Evolutionary conservation across 2,797 vertebrate genomes (phyloP).

Genomic region (Dendrocincla fuliginosa): DNA sequence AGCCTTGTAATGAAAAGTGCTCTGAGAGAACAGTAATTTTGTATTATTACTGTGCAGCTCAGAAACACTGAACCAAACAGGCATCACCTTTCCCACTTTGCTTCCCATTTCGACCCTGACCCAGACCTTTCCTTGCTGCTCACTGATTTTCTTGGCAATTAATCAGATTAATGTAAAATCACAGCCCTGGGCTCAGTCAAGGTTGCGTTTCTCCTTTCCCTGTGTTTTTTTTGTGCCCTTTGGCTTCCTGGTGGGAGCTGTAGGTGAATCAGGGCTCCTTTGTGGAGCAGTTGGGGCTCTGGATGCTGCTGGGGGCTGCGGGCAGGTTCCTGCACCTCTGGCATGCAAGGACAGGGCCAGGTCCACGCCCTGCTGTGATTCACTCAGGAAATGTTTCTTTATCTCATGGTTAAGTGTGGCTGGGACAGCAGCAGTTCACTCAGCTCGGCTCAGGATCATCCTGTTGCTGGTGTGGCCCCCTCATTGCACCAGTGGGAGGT

Average conservation of each 20-base stretch:
- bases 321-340: not conserved
- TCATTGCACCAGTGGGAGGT: fast-evolving
- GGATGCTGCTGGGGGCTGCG: not conserved
- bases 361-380: not conserved
- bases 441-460: fast-evolving
- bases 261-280: not conserved
- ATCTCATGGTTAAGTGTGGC: not conserved
- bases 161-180: fast-evolving
- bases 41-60: not conserved
- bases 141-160: not conserved
- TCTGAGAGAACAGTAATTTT: not conserved
- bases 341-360: not conserved
- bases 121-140: not conserved
- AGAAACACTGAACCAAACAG: not conserved
- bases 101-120: not conserved
- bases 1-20: not conserved
- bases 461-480: not conserved
- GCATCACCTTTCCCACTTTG: fast-evolving
- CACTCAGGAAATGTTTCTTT: conserved; percentile 32
- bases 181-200: not conserved
- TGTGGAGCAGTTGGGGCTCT: not conserved
- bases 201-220: not conserved
- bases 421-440: not conserved
- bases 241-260: not conserved
- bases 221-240: not conserved